These are phyloP conservation scores for Epizoanthus ramosus DNA, from an alignment of 92 coral and sea anemone species.

Conservation along the genomic window DNA sequence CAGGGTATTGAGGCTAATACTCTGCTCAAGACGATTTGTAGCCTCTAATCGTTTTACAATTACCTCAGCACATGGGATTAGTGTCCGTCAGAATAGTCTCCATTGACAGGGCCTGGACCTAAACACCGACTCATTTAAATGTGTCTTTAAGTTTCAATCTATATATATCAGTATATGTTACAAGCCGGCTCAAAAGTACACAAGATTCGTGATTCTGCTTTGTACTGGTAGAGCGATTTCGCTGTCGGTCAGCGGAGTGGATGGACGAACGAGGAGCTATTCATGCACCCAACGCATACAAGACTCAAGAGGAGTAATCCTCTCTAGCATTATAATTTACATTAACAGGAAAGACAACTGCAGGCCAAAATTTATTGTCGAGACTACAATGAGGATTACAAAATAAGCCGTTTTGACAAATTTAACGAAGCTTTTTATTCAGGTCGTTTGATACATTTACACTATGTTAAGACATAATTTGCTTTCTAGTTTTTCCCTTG, in stretches of 20 bases:
- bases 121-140: not conserved
- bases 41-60: conserved; percentile 4
- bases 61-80: conserved; percentile 15
- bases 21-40: conserved; percentile 8
- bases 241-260: not conserved
- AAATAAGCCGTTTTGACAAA: not conserved
- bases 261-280: not conserved
- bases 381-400: not conserved
- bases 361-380: conserved; percentile 1
- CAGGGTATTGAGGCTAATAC: not conserved
- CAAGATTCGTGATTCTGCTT: not conserved
- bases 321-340: conserved; percentile 28
- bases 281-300: not conserved
- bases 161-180: too few relatives aligned
- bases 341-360: conserved; percentile 28
- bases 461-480: not conserved
- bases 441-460: not conserved
- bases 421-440: not conserved
- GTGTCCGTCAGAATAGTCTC: not conserved
- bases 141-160: not conserved
- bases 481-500: not conserved
- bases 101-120: not conserved
- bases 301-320: not conserved
- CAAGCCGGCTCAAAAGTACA: not conserved
- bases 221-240: too few relatives aligned